Conservation (phyloP, 2,113 vertebrate genomes). For the Tauraco erythrolophus region DNA sequence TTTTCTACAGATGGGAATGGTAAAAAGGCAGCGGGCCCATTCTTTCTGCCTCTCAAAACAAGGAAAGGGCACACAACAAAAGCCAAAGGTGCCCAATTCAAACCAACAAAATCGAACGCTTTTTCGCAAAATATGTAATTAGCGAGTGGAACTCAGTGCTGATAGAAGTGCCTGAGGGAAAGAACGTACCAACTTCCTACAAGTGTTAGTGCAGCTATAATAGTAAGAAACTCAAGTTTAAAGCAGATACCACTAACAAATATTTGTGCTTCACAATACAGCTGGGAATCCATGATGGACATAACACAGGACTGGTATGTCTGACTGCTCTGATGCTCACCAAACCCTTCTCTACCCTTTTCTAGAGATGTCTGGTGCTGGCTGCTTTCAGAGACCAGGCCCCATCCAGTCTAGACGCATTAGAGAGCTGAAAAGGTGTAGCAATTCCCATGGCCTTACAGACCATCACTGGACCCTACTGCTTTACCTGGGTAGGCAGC, state of each 20-base stretch:
- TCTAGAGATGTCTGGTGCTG: neutral
- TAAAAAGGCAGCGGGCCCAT: neutral
- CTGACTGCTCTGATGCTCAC: fast-evolving
- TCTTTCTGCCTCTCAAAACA: neutral
- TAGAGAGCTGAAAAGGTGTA: neutral
- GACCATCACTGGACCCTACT: neutral
- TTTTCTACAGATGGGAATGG: neutral
- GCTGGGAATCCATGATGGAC: neutral
- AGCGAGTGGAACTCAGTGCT: neutral
- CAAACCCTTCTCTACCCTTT: neutral
- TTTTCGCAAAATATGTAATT: neutral
- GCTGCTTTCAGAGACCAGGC: neutral
- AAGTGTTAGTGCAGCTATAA: neutral
- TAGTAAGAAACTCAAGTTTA: neutral
- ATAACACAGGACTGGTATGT: neutral
- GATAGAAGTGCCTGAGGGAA: neutral
- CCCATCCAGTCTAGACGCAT: neutral
- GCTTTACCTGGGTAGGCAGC: neutral
- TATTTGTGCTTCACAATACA: fast-evolving
- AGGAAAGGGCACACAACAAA: neutral
- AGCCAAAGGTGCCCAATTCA: neutral
- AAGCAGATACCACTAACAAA: neutral
- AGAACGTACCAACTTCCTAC: neutral
- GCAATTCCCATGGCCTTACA: neutral
- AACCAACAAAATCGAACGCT: neutral